Conservation (phyloP, 2,113 vertebrate genomes). For the Garra rufa region DNA sequence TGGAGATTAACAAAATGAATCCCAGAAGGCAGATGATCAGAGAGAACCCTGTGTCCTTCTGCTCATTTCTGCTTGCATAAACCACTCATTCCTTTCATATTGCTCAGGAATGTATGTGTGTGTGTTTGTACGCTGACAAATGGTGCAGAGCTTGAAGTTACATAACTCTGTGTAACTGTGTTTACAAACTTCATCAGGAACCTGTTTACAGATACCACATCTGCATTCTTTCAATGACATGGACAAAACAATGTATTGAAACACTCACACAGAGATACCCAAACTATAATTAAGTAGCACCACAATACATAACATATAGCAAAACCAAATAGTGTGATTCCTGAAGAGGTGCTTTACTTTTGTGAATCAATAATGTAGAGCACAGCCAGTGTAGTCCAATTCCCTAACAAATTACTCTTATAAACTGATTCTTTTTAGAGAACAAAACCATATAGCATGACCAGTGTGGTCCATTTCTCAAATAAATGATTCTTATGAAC, state of each 20-base stretch:
- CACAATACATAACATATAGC: not conserved
- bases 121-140: not conserved
- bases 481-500: not conserved
- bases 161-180: not conserved
- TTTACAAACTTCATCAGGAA: not conserved
- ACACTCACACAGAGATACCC: not conserved
- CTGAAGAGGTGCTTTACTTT: not conserved
- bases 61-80: not conserved
- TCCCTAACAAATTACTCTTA: not conserved
- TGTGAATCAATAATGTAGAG: not conserved
- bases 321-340: not conserved
- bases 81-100: not conserved
- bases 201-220: not conserved
- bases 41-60: not conserved
- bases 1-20: conserved; percentile 9
- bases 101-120: not conserved
- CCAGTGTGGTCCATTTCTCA: not conserved
- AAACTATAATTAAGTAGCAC: not conserved
- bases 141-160: not conserved
- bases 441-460: not conserved
- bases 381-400: not conserved
- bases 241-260: not conserved
- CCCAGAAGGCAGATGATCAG: not conserved
- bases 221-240: not conserved
- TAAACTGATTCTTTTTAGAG: not conserved